Evolutionary conservation across 2,113 vertebrate genomes (phyloP).

Genomic region (Pelecanus crispus): DNA sequence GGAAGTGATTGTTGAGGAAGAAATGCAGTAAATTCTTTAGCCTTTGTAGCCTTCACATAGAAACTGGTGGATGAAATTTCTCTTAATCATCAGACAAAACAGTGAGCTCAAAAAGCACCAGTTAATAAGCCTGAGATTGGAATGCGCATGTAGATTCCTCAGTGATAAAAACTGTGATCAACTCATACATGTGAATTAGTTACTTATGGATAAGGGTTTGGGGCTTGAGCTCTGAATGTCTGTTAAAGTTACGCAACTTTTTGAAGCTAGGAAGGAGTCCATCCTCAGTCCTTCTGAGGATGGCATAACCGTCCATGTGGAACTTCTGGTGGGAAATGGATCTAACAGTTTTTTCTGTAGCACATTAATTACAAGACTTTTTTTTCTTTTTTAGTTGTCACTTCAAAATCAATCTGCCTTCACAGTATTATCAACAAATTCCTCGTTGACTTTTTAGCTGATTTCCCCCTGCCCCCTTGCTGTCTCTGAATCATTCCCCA

Average conservation of each 20-base stretch:
- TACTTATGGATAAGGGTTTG: not conserved
- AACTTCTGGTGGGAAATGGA: not conserved
- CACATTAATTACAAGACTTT: not conserved
- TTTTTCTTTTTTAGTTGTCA: not conserved
- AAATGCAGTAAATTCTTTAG: not conserved
- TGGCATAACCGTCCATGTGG: not conserved
- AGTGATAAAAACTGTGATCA: not conserved
- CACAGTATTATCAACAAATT: not conserved
- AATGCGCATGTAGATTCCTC: not conserved
- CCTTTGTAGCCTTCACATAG: not conserved
- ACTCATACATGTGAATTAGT: not conserved
- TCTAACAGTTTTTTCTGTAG: not conserved
- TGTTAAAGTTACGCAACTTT: not conserved
- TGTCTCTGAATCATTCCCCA: not conserved
- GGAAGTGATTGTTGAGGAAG: not conserved
- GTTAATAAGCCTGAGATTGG: not conserved
- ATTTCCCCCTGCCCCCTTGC: rapidly evolving
- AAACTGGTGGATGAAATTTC: not conserved
- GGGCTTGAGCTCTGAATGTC: not conserved
- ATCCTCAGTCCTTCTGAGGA: not conserved
- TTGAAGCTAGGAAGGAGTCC: not conserved
- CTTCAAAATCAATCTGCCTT: not conserved
- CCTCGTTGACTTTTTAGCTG: not conserved
- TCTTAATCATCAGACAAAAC: not conserved
- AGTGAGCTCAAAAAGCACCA: not conserved